Conservation (phyloP, 2,797 vertebrate species). For the Merluccius polli region DNA sequence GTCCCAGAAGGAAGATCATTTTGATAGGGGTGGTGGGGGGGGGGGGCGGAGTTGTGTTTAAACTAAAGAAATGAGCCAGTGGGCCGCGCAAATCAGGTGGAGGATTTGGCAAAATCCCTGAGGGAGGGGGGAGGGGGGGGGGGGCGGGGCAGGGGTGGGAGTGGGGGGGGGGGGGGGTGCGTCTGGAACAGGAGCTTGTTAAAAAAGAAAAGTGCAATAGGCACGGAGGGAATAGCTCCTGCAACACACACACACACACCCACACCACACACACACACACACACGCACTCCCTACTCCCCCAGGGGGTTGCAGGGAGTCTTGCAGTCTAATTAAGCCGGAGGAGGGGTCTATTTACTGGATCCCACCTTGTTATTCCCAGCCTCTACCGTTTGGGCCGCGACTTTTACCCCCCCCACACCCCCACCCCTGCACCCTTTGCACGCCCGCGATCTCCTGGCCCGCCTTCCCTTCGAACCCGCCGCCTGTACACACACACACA, state of each 20-base stretch:
- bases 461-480: no score
- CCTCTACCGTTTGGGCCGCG: slow-evolving; percentile 49
- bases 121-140: no score
- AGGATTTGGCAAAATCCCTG: slow-evolving; percentile 4
- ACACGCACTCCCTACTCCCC: slow-evolving; percentile 34
- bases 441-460: no score
- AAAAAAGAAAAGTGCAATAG: slow-evolving; percentile 67
- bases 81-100: slow-evolving; percentile 69
- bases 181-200: slow-evolving; percentile 70
- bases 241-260: no score
- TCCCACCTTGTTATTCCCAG: slow-evolving; percentile 47
- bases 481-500: no score
- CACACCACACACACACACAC: no score
- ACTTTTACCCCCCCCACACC: slow-evolving; percentile 41
- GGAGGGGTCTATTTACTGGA: slow-evolving; percentile 71
- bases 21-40: no score
- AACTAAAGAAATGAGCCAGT: slow-evolving; percentile 50
- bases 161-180: slow-evolving; percentile 37
- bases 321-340: slow-evolving; percentile 70
- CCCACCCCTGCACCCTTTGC: slow-evolving; percentile 10
- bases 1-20: no score
- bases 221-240: slow-evolving; percentile 62
- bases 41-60: slow-evolving; percentile 57
- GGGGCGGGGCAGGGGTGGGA: slow-evolving; percentile 27
- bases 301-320: slow-evolving; percentile 59